phyloP scores from a whole-genome alignment of 2,797 vertebrate genomes.

The Capromys pilorides region DNA sequence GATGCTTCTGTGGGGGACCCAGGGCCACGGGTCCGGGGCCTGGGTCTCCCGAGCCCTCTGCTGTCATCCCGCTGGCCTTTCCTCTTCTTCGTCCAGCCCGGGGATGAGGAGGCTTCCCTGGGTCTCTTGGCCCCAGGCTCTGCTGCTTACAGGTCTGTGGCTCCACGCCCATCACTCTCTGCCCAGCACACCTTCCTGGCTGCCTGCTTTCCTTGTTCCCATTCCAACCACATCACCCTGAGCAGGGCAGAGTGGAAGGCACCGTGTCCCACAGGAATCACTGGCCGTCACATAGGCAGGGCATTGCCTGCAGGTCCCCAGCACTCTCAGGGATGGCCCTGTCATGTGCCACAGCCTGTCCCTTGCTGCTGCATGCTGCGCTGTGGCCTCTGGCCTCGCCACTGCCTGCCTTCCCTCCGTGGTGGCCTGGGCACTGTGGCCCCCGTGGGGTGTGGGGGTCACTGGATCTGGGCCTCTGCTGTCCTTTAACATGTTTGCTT shows the following conservation, averaged over 20 bases:
- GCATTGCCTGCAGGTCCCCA: background rate
- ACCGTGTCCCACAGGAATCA: background rate
- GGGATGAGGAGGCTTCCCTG: background rate
- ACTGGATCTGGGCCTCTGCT: rapidly evolving
- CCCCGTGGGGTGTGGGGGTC: background rate
- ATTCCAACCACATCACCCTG: background rate
- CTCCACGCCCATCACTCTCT: background rate
- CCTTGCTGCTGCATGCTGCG: background rate
- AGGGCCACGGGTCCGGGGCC: background rate
- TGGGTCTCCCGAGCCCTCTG: background rate
- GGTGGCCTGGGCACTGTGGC: rapidly evolving
- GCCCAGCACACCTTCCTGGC: background rate
- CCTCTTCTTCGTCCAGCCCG: background rate
- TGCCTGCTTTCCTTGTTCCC: background rate
- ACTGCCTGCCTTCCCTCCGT: background rate
- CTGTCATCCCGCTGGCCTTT: background rate
- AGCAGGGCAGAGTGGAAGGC: background rate
- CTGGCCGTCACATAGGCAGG: background rate
- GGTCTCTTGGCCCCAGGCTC: background rate
- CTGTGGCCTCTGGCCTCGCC: rapidly evolving
- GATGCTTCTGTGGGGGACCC: background rate
- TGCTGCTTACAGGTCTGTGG: background rate
- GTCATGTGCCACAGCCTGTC: rapidly evolving
- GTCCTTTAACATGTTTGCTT: rapidly evolving
- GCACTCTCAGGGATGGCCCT: too few species aligned